Evolutionary conservation across 2,113 vertebrate genomes (phyloP).

Genomic region (Cryptotis parvus): DNA sequence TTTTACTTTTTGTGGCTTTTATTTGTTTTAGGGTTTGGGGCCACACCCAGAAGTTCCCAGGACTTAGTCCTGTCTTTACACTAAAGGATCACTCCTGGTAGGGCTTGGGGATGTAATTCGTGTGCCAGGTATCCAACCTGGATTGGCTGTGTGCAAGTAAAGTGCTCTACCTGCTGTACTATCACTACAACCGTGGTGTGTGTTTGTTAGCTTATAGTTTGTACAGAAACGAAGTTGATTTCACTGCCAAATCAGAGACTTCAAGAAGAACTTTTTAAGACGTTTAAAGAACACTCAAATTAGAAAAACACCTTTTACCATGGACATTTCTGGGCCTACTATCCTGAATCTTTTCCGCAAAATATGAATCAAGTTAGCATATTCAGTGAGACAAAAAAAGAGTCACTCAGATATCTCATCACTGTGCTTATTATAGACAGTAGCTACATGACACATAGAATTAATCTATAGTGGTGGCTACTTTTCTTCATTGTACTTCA

Average conservation of each 20-base stretch:
- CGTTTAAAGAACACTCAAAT: constrained; percentile 10
- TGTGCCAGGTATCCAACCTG: too few species aligned
- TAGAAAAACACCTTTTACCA: not conserved
- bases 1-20: too few species aligned
- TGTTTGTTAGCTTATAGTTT: not conserved
- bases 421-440: not conserved
- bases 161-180: too few species aligned
- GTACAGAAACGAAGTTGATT: constrained; percentile 2
- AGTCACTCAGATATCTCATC: not conserved
- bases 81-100: too few species aligned
- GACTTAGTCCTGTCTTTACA: too few species aligned
- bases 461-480: not conserved
- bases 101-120: too few species aligned
- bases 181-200: too few species aligned
- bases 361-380: not conserved
- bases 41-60: too few species aligned
- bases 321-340: not conserved
- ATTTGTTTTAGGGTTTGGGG: too few species aligned
- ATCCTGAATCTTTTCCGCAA: not conserved
- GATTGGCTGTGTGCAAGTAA: too few species aligned
- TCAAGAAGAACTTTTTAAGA: not conserved
- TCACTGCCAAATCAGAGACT: not conserved
- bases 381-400: not conserved
- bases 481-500: not conserved
- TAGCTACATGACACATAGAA: not conserved